Conservation (phyloP, 2,888 invertebrate species). For the Phanerotoma sp. region DNA sequence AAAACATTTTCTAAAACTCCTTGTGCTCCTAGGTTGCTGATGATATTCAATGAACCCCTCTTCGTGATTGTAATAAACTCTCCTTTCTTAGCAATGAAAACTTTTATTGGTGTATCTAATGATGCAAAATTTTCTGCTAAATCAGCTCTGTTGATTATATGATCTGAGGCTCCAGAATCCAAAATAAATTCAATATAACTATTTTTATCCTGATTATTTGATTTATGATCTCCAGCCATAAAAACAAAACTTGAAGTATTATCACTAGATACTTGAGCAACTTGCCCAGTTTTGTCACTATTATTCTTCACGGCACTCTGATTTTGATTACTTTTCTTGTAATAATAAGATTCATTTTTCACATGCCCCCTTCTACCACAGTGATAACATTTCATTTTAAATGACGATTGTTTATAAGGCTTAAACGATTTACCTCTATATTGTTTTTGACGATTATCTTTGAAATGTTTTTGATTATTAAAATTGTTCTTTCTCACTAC, state of each 20-base stretch:
- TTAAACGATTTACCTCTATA: too few species aligned
- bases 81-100: slow-evolving; percentile 40
- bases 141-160: slow-evolving; percentile 1
- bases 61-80: slow-evolving; percentile 41
- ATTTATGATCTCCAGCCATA: slow-evolving; percentile 4
- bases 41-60: slow-evolving; percentile 38
- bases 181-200: background rate
- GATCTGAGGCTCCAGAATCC: slow-evolving; percentile 7
- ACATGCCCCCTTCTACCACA: background rate
- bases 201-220: background rate
- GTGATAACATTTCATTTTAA: background rate
- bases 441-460: background rate
- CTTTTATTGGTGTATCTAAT: background rate
- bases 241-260: slow-evolving; percentile 6
- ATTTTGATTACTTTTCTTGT: background rate
- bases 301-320: background rate
- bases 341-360: background rate
- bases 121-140: background rate
- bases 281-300: background rate
- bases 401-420: too few species aligned
- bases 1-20: slow-evolving; percentile 36
- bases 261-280: background rate
- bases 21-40: slow-evolving; percentile 34
- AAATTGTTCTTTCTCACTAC: background rate
- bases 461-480: background rate